Percentiles rank a stretch among this genome's conserved stretches.
phyloP scores from a whole-genome alignment of 1,140 invertebrate genomes.

The Epicauta chinensis region DNA sequence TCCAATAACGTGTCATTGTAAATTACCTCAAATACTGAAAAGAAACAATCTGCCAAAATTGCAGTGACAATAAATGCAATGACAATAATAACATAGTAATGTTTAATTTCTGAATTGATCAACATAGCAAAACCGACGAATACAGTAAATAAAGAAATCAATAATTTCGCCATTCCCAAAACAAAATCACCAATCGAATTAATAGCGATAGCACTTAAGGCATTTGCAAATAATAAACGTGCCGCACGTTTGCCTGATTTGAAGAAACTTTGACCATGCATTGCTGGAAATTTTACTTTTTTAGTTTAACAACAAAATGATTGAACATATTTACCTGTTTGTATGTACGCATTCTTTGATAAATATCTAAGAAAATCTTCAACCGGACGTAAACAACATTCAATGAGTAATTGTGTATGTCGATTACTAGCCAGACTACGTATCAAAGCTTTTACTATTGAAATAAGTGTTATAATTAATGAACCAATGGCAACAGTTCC shows the following conservation, averaged over 20 bases:
- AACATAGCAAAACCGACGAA: constrained; percentile 54
- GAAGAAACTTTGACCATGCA: constrained; percentile 66
- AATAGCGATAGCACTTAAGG: constrained; percentile 63
- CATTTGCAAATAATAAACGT: constrained; percentile 53
- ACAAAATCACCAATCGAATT: constrained; percentile 79
- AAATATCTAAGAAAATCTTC: constrained; percentile 67
- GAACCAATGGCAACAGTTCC: constrained; percentile 74
- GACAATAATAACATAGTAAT: constrained; percentile 60
- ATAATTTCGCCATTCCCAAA: constrained; percentile 64
- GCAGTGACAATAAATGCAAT: constrained; percentile 63
- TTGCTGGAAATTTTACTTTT: constrained; percentile 47
- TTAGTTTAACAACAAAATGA: constrained; percentile 5
- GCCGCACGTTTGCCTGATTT: constrained; percentile 58
- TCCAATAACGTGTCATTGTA: no score
- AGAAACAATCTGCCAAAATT: constrained; percentile 65
- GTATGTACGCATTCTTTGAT: constrained; percentile 72
- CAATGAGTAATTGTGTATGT: constrained; percentile 24
- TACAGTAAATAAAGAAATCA: constrained; percentile 59
- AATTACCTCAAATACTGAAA: constrained; percentile 69
- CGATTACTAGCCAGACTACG: constrained; percentile 18
- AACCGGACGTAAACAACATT: constrained; percentile 64
- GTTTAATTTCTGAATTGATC: constrained; percentile 52
- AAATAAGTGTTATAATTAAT: constrained; percentile 64
- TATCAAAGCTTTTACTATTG: constrained; percentile 56
- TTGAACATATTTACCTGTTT: constrained; percentile 52